Percentiles rank a stretch among this genome's conserved stretches.
Evolutionary conservation across 2,888 invertebrate species (phyloP).

Genomic region (Xestobium rufovillosum): DNA sequence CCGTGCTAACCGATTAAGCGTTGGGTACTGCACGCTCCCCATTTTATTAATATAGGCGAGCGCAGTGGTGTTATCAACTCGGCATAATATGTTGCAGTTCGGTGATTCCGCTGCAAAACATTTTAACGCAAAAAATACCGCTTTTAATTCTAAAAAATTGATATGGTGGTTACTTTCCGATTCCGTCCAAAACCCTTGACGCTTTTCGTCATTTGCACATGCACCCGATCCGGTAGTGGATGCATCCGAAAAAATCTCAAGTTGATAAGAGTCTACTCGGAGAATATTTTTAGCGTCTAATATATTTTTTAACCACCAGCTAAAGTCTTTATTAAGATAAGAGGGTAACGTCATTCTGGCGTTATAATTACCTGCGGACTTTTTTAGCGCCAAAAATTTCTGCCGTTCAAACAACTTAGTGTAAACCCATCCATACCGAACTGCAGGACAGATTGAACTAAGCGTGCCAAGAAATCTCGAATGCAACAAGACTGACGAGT

Average conservation of each 20-base stretch:
- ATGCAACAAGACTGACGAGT: slow-evolving; percentile 17
- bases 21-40: slow-evolving; percentile 18
- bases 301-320: slow-evolving; percentile 21
- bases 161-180: slow-evolving; percentile 20
- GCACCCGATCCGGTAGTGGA: slow-evolving; percentile 23
- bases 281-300: slow-evolving; percentile 12
- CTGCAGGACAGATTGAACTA: slow-evolving; percentile 25
- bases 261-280: slow-evolving; percentile 7
- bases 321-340: slow-evolving; percentile 18
- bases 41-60: slow-evolving; percentile 23
- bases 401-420: slow-evolving; percentile 19
- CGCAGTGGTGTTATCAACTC: slow-evolving; percentile 24
- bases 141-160: slow-evolving; percentile 21
- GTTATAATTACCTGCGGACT: slow-evolving; percentile 16
- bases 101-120: slow-evolving; percentile 17
- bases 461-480: slow-evolving; percentile 21
- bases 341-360: slow-evolving; percentile 10
- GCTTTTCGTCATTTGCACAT: slow-evolving; percentile 12
- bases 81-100: slow-evolving; percentile 19
- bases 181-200: slow-evolving; percentile 20
- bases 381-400: slow-evolving; percentile 18
- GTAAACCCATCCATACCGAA: slow-evolving; percentile 23
- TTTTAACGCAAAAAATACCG: slow-evolving; percentile 18
- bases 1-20: slow-evolving; percentile 16
- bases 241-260: slow-evolving; percentile 25